Percentiles rank a stretch among this genome's conserved stretches.
These are phyloP conservation scores for Sipha maydis DNA, from an alignment of 2,888 invertebrate species.

Conservation along the genomic window DNA sequence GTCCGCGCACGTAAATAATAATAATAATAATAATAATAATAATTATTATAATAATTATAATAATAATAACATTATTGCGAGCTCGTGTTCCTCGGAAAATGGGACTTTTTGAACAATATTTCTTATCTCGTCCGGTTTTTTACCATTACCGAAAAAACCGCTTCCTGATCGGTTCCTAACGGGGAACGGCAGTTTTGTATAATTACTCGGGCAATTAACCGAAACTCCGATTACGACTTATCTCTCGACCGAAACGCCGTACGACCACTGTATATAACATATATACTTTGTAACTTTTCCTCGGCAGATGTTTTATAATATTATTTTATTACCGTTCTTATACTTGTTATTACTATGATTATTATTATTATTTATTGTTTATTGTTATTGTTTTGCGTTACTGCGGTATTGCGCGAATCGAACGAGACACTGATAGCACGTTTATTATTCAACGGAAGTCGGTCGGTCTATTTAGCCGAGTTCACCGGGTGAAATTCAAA, in stretches of 20 bases:
- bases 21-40: not conserved
- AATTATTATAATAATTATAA: no score
- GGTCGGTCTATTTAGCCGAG: no score
- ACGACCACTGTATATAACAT: not conserved
- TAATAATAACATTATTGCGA: slow-evolving; percentile 14
- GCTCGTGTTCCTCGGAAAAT: slow-evolving; percentile 4
- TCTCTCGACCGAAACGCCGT: slow-evolving; percentile 46
- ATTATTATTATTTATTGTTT: no score
- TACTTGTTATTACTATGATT: not conserved
- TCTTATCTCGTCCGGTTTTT: slow-evolving; percentile 57
- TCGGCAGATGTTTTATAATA: not conserved
- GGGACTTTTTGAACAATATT: slow-evolving; percentile 52
- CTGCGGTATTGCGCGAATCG: no score
- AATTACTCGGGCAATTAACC: slow-evolving; percentile 60
- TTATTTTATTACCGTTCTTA: not conserved
- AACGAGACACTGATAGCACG: no score
- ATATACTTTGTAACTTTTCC: slow-evolving; percentile 36
- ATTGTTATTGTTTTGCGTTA: not conserved
- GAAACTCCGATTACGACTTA: slow-evolving; percentile 50
- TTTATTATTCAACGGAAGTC: no score
- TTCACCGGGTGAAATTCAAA: not conserved
- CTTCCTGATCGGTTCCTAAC: slow-evolving; percentile 34
- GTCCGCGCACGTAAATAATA: not conserved
- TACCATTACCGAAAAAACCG: not conserved
- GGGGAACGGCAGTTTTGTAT: slow-evolving; percentile 2